Evolutionary conservation across 2,888 invertebrate genomes (phyloP), one percentile per base, ranked within the genome.

Genomic region (Nomada hirtipes): DNA sequence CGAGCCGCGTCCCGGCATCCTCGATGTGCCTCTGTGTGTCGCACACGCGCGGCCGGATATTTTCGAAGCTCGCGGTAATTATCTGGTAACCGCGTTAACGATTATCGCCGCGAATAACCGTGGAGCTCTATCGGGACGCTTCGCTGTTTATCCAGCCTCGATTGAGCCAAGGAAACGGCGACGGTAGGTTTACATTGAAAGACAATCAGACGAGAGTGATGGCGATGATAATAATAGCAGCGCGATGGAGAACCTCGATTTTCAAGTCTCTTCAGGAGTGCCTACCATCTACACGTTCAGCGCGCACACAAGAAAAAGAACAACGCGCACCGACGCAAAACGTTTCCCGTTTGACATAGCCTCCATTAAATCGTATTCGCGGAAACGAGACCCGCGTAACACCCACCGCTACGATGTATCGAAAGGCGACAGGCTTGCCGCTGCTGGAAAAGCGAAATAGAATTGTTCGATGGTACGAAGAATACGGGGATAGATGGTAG

Each of bases 401-500:
- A 73, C 64, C 36, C 50, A 29, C 42, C 11, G 47, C 61, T 75
- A 59, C 65, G 81, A 76, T 60, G 65, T 74, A 82, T 83, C 83
- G 83, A 70, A 55, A 73, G 63, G 61, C 55, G 73, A 63, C 75
- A 59, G 76, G 60, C 72, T 70, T 20, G 78, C 20, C 52, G 76
- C 69, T 79, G 79, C 64, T 64, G 72, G 75, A 64, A 74, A 74
- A 79, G 79, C 70, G 76, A 83, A 85, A 85, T 81, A 78, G 80
- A 85, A 82, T 85, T 73, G 79, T 78, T 79, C 81, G 75, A 78
- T 76, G 76, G 72, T 67, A 75, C 65, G 82, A 79, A 79, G 84
- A 69, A 84, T 72, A 76, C 73, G 69, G 76, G 81, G 80, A 73
- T 75, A 70, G 77, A 80, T 53, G 70, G 77, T 76, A 76, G 79